Conservation (phyloP, 2,797 vertebrate genomes). For the Pseudomugil tenellus region DNA sequence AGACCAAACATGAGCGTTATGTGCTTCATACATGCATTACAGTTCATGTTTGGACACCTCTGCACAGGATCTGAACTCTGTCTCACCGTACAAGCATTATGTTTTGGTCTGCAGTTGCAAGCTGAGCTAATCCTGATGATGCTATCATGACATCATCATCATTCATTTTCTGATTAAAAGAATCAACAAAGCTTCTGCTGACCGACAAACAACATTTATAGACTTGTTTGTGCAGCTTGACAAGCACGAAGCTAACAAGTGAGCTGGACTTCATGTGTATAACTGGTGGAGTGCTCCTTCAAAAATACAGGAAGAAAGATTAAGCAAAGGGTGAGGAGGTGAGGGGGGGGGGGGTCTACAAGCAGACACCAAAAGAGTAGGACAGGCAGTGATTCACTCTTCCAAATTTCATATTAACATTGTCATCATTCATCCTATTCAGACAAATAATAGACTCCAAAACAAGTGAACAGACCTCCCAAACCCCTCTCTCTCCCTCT, state of each 20-base stretch:
- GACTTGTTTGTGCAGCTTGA: conserved; percentile 4
- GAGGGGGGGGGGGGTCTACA: conserved; percentile 2
- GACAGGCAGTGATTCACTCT: conserved; percentile 46
- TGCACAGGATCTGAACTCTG: neutral
- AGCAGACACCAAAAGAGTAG: conserved; percentile 24
- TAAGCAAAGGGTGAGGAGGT: neutral
- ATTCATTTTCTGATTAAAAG: neutral
- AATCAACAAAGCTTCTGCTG: neutral
- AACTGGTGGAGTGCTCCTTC: conserved; percentile 22
- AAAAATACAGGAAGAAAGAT: conserved; percentile 2
- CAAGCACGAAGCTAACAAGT: neutral
- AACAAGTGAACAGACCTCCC: conserved; percentile 63
- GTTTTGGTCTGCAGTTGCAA: neutral
- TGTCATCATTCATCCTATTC: conserved; percentile 72
- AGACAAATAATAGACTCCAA: conserved; percentile 72
- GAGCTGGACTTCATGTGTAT: neutral
- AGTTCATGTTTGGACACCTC: neutral
- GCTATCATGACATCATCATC: conserved; percentile 11
- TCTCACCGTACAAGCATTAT: neutral
- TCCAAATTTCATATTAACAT: conserved; percentile 67
- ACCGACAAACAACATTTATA: neutral
- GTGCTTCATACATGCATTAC: too few species aligned
- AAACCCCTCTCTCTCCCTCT: conserved; percentile 41
- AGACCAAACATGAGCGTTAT: neutral
- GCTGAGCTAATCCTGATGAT: conserved; percentile 12